phyloP scores from a whole-genome alignment of 2,888 invertebrate species.

The Amblyteles armatorius region DNA sequence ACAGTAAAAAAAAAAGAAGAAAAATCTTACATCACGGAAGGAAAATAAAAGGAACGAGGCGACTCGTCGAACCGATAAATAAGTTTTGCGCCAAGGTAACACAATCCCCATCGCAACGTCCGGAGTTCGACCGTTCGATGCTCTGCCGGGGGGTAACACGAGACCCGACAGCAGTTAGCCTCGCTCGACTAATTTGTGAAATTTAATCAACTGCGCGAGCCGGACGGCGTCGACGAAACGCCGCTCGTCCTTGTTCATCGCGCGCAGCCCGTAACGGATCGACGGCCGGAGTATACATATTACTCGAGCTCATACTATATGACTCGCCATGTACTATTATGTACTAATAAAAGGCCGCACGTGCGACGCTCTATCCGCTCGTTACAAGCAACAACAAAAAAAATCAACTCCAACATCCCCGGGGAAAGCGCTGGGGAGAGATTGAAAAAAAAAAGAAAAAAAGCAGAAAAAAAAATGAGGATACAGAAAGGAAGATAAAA shows the following conservation, averaged over 20 bases:
- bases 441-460: background rate
- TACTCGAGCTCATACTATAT: background rate
- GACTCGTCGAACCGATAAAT: slow-evolving; percentile 36
- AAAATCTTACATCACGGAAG: background rate
- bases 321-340: slow-evolving; percentile 16
- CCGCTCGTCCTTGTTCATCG: slow-evolving; percentile 25
- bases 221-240: slow-evolving; percentile 30
- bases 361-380: background rate
- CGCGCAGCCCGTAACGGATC: background rate
- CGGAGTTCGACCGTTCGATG: slow-evolving; percentile 40
- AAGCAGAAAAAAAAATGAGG: background rate
- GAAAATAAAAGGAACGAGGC: slow-evolving; percentile 16
- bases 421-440: background rate
- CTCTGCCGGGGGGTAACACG: slow-evolving; percentile 69
- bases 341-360: slow-evolving; percentile 17
- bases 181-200: slow-evolving; percentile 80
- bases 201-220: slow-evolving; percentile 78
- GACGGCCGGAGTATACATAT: slow-evolving; percentile 6
- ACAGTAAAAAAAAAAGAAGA: background rate
- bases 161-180: slow-evolving; percentile 75
- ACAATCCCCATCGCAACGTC: slow-evolving; percentile 49
- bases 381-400: slow-evolving; percentile 11
- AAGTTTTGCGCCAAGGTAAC: slow-evolving; percentile 54
- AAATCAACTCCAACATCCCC: slow-evolving; percentile 28
- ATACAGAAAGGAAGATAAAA: slow-evolving; percentile 15